These are phyloP conservation scores for Enoplolaimus lenunculus DNA, from an alignment of 2,888 invertebrate species.

Conservation along the genomic window DNA sequence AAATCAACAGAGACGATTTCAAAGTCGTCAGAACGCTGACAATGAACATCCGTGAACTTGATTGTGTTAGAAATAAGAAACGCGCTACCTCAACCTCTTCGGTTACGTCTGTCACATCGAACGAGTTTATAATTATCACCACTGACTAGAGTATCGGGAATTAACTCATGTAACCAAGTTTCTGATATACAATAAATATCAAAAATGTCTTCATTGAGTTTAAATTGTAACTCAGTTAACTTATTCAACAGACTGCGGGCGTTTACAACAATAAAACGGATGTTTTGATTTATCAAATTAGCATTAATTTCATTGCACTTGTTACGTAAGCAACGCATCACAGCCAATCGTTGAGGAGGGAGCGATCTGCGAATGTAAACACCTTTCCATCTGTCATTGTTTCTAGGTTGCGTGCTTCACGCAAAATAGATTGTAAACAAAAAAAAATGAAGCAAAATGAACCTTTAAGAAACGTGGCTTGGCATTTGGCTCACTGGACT, in stretches of 20 bases:
- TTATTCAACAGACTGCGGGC: conserved; percentile 9
- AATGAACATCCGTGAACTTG: not conserved
- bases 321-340: not conserved
- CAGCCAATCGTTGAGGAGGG: not conserved
- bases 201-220: not conserved
- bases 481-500: not conserved
- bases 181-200: not conserved
- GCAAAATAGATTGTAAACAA: conserved; percentile 1
- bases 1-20: conserved; percentile 6
- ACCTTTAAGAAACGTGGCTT: conserved; percentile 2
- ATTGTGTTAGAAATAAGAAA: not conserved
- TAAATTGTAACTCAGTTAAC: not conserved
- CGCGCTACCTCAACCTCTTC: not conserved
- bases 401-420: not conserved
- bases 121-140: not conserved
- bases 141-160: not conserved
- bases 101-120: conserved; percentile 3
- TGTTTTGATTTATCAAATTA: not conserved
- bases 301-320: not conserved
- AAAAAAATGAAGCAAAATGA: not conserved
- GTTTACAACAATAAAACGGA: conserved; percentile 5
- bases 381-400: not conserved
- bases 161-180: not conserved
- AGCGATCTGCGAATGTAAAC: not conserved
- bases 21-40: not conserved